phyloP scores from a whole-genome alignment of 1,140 invertebrate genomes.

The Oppia nitens region DNA sequence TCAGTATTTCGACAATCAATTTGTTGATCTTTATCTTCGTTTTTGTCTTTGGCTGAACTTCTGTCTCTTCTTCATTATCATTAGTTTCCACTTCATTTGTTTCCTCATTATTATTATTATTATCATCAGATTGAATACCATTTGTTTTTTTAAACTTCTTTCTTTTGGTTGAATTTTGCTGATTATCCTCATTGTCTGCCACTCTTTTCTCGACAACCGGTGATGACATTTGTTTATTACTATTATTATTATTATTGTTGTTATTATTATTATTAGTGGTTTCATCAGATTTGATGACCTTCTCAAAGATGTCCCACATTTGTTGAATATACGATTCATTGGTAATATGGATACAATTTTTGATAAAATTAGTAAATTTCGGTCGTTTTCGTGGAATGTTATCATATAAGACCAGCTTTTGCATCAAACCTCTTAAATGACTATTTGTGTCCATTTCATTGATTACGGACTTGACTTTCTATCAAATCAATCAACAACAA shows the following conservation, averaged over 20 bases:
- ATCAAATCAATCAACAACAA: constrained; percentile 38
- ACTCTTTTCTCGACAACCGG: not conserved
- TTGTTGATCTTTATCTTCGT: constrained; percentile 4
- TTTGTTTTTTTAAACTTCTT: too few species aligned
- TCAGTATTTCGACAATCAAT: not conserved
- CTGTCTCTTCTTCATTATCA: not conserved
- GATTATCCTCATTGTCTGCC: not conserved
- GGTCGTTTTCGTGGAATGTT: constrained; percentile 81
- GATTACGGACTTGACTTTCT: constrained; percentile 39
- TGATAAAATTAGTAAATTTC: constrained; percentile 50
- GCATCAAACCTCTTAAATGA: constrained; percentile 43
- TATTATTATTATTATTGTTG: not conserved
- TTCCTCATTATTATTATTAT: not conserved
- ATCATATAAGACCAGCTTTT: constrained; percentile 49
- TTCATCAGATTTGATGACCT: constrained; percentile 1
- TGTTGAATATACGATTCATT: constrained; percentile 22
- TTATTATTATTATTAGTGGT: not conserved
- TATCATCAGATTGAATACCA: not conserved
- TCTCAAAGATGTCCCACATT: constrained; percentile 25
- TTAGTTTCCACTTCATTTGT: not conserved
- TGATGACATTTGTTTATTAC: not conserved
- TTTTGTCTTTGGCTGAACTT: not conserved
- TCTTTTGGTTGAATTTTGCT: too few species aligned
- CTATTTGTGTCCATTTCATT: constrained; percentile 32
- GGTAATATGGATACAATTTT: constrained; percentile 27